Base-by-base conservation (phyloP, 2,888 invertebrate genomes). In the Rotaria sp. region DNA sequence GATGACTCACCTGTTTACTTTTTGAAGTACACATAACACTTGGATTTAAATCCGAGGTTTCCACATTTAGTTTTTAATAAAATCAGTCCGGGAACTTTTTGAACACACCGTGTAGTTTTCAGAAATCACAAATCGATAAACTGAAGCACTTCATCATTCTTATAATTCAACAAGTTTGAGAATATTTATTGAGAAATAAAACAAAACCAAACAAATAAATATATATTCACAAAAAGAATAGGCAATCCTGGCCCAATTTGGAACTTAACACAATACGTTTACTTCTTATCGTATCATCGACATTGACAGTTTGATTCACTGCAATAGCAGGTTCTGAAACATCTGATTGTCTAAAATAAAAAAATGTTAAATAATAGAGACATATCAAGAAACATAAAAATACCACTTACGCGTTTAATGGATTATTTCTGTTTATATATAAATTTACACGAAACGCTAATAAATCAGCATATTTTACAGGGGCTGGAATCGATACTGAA, bases 401-500 rank as follows among this genome's bases (percentile, higher is more conserved):
- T 67, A 59, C 5, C 15, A 67, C 67, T 38, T 67, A 67, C 67
- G 15, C 38, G n/a, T n/a, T n/a, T n/a, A n/a, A 21, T 67, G 35
- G 1, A 18, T 15, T 7, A 67, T 67, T 67, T 2, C 18, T 67
- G 35, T 80, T 13, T 10, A 45, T 15, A 45, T 80, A 80, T 5
- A 24, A 26, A 80, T 10, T 13, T n/a, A 26, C 87, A 18, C 87
- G 74, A 55, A 67, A 85, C 15, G 87, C 87, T 48, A 85, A 57
- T 45, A 87, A 59, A 84, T 87, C 85, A 38, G 87, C 57, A 84
- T 87, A 87, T 41, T 87, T 85, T 1, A 85, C 87, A 26, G 88
- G 87, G 15, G 88, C 87, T 15, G 88, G 88, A 52, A 86, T 85
- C 15, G 87, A 88, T 48, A 88, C 87, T 59, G 84, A 86, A n/a